Conservation (phyloP, 2,888 invertebrate genomes). For the Cryptophagus acutangulus region DNA sequence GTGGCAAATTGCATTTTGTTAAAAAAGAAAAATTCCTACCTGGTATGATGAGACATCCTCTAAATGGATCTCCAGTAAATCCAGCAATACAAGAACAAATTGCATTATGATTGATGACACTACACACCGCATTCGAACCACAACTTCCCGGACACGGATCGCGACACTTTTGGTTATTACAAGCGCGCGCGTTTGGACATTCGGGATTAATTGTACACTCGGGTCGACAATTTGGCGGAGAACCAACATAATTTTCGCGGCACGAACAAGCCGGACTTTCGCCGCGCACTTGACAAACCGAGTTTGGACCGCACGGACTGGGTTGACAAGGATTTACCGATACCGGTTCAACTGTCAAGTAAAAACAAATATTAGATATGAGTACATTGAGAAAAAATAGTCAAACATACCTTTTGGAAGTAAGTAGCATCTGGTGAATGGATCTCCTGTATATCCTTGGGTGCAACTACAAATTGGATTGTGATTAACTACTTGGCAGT, state of each 20-base stretch:
- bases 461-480: slow-evolving; percentile 75
- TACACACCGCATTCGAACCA: slow-evolving; percentile 63
- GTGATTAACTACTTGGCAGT: slow-evolving; percentile 73
- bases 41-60: slow-evolving; percentile 57
- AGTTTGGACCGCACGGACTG: slow-evolving; percentile 63
- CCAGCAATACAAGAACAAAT: slow-evolving; percentile 66
- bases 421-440: slow-evolving; percentile 65
- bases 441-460: slow-evolving; percentile 67
- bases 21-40: slow-evolving; percentile 47
- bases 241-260: slow-evolving; percentile 56
- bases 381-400: not conserved
- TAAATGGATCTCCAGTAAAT: slow-evolving; percentile 75
- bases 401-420: slow-evolving; percentile 27
- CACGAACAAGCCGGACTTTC: slow-evolving; percentile 56
- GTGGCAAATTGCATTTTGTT: not conserved
- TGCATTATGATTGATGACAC: slow-evolving; percentile 67
- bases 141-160: slow-evolving; percentile 67
- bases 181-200: slow-evolving; percentile 62
- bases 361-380: slow-evolving; percentile 7
- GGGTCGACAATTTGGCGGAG: slow-evolving; percentile 63
- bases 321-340: slow-evolving; percentile 61
- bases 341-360: slow-evolving; percentile 30
- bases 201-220: slow-evolving; percentile 69
- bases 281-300: slow-evolving; percentile 46
- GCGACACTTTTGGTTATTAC: slow-evolving; percentile 65